phyloP scores from a whole-genome alignment of 2,797 vertebrate species.

The Danionella dracula region DNA sequence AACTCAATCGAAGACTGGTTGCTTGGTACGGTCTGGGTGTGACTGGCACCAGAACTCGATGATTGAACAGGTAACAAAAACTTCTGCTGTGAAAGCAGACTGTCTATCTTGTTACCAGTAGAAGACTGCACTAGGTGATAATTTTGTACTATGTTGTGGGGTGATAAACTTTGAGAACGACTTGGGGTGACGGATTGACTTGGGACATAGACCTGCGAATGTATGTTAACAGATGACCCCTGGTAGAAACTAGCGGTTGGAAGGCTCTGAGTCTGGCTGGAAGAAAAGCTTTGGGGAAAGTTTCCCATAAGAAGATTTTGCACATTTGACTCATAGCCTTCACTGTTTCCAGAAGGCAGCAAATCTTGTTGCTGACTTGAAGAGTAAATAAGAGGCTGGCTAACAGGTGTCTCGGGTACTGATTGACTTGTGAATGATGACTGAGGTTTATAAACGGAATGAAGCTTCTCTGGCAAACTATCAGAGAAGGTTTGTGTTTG shows the following conservation, averaged over 20 bases:
- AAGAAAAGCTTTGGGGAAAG: constrained; percentile 83
- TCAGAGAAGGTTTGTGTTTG: constrained; percentile 82
- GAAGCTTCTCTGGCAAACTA: constrained; percentile 81
- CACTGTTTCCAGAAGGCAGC: constrained; percentile 73
- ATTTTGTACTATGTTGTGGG: constrained; percentile 76
- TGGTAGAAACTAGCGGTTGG: constrained; percentile 86
- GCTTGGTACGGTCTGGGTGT: constrained; percentile 81
- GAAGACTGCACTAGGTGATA: constrained; percentile 83
- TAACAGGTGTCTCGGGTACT: constrained; percentile 76
- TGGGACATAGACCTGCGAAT: constrained; percentile 83
- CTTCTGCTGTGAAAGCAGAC: constrained; percentile 80
- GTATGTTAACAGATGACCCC: constrained; percentile 74
- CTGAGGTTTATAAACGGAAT: constrained; percentile 86
- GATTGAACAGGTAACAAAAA: constrained; percentile 79
- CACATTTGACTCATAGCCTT: constrained; percentile 79
- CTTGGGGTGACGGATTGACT: constrained; percentile 82
- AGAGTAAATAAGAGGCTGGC: constrained; percentile 81
- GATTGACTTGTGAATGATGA: constrained; percentile 82
- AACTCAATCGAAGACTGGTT: constrained; percentile 76
- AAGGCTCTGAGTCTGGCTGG: constrained; percentile 87
- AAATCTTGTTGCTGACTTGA: constrained; percentile 78
- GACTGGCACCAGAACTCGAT: constrained; percentile 70
- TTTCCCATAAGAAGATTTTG: constrained; percentile 82
- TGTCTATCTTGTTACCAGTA: constrained; percentile 73
- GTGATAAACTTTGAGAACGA: constrained; percentile 73